Conservation (phyloP, 2,113 vertebrate genomes). For the Apaloderma vittatum region DNA sequence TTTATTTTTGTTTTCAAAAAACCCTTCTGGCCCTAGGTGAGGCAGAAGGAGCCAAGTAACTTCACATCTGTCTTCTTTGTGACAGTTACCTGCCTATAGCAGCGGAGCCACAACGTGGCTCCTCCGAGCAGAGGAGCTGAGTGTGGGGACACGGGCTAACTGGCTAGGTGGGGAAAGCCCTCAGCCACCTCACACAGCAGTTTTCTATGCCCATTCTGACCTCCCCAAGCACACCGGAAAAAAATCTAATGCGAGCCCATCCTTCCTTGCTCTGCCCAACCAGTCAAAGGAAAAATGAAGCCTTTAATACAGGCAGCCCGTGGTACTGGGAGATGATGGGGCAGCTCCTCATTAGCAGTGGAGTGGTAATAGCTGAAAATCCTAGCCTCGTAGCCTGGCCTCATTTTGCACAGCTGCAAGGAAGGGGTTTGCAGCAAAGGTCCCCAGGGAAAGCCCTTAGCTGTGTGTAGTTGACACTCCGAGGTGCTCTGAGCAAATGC, state of each 20-base stretch:
- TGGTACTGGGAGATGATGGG: background rate
- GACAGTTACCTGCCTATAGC: constrained; percentile 57
- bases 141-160: accelerated
- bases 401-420: background rate
- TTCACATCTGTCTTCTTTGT: background rate
- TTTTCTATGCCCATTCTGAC: background rate
- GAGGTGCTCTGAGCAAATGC: background rate
- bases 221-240: background rate
- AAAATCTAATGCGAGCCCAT: background rate
- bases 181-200: background rate
- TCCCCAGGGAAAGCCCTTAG: background rate
- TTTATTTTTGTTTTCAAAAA: constrained; percentile 65
- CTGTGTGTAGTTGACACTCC: background rate
- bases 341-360: background rate
- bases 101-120: background rate
- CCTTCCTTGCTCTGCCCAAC: background rate
- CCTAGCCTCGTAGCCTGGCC: accelerated
- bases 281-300: background rate
- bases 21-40: constrained; percentile 65
- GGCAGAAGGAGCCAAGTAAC: constrained; percentile 28
- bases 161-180: background rate
- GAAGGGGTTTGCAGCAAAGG: background rate
- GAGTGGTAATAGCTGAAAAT: accelerated
- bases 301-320: accelerated
- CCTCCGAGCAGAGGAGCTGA: background rate